These are phyloP conservation scores for Parambassis ranga DNA, from an alignment of 2,797 vertebrate species.

Conservation along the genomic window DNA sequence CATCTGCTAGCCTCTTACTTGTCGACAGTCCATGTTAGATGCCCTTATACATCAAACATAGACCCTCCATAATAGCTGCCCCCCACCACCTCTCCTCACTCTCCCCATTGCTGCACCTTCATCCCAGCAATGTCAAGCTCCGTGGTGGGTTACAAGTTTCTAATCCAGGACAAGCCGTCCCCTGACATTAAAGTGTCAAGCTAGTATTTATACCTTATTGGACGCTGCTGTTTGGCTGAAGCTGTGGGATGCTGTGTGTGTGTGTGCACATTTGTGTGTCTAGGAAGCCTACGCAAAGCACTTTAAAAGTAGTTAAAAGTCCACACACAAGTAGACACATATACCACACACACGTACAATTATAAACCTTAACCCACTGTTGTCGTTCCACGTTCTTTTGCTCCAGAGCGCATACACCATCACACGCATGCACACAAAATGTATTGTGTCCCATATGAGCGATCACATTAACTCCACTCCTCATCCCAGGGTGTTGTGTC, in stretches of 20 bases:
- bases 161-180: conserved; percentile 93
- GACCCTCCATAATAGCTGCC: conserved; percentile 59
- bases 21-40: conserved; percentile 69
- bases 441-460: conserved; percentile 83
- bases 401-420: conserved; percentile 3
- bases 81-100: conserved; percentile 4
- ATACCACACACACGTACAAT: conserved; percentile 25
- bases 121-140: conserved; percentile 84
- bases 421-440: conserved; percentile 38
- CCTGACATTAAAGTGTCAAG: conserved; percentile 97
- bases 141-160: conserved; percentile 87
- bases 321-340: conserved; percentile 31
- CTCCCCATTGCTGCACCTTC: conserved; percentile 77
- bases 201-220: conserved; percentile 91
- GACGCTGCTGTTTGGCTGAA: conserved; percentile 56
- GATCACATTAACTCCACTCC: conserved; percentile 85
- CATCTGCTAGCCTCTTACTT: conserved; percentile 42
- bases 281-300: conserved; percentile 78
- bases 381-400: not conserved
- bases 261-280: conserved; percentile 12
- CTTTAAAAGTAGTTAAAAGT: conserved; percentile 93
- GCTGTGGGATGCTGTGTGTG: conserved; percentile 25
- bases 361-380: conserved; percentile 21
- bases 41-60: conserved; percentile 77
- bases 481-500: conserved; percentile 84